Evolutionary conservation across 2,113 vertebrate species (phyloP), one percentile per base, ranked within the genome.

Genomic region (Oreochromis tanganicae): DNA sequence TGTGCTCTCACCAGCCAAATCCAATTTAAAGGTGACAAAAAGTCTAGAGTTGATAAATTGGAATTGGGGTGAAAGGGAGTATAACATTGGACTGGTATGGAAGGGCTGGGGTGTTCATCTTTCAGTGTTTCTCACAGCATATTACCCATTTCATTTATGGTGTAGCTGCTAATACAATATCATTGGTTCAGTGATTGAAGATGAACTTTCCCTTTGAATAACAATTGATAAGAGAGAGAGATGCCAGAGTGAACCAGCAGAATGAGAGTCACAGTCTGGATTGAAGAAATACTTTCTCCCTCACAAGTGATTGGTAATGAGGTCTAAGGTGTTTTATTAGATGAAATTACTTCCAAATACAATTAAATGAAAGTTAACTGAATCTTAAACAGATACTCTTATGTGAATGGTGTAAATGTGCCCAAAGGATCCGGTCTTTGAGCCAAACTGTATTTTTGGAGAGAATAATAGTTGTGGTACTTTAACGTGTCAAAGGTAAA

Each of bases 11-110:
- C 66, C 80, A 87, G 88, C 91, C 85, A 94, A 93, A 94, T 93
- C 92, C 90, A 95, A 94, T 94, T 92, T 94, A 90, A 94, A 92
- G 89, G 93, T 93, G 93, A 89, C 92, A 90, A 92, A 78, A 92
- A 92, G 93, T 94, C 88, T 89, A 57, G 75, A 88, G 91, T 86
- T 91, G 94, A 94, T 93, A 85, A 93, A 94, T 90, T 93, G 90
- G 93, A 95, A 93, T 85, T 88, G 88, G 86, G 90, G 85, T 90
- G 91, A 93, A 91, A 90, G 73, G 79, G 87, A 85, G 80, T 84
- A 83, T 78, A 92, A 90, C 82, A 83, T 85, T 90, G 89, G 88
- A 93, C 90, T 86, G 89, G 89, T 92, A 86, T 85, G 91, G 89
- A 66, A 88, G 81, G 83, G 88, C 86, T 87, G 83, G 82, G 59